Conservation (phyloP, 2,113 vertebrate species). For the Parotia lawesii region DNA sequence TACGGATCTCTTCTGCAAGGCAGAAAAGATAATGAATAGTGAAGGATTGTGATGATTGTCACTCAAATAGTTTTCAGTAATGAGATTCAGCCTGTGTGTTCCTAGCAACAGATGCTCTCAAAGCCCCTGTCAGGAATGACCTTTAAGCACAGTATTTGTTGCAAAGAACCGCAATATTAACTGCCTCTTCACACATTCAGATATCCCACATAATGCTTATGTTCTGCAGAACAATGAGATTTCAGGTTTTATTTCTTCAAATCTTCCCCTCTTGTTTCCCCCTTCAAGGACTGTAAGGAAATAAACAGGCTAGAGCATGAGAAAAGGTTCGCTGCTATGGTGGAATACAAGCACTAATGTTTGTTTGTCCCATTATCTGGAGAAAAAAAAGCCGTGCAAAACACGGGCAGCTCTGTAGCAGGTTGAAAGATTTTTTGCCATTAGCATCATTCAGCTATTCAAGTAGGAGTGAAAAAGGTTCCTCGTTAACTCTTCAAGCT, state of each 20-base stretch:
- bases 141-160: conserved; percentile 46
- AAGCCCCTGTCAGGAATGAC: conserved; percentile 17
- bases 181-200: background rate
- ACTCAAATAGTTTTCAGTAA: conserved; percentile 36
- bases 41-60: conserved; percentile 26
- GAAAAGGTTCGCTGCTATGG: background rate
- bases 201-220: background rate
- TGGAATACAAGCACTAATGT: background rate
- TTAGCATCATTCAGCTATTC: background rate
- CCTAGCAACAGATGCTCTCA: conserved; percentile 48
- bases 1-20: background rate
- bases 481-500: background rate
- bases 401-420: background rate
- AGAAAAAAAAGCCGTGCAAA: background rate
- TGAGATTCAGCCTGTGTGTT: conserved; percentile 31
- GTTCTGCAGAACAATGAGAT: background rate
- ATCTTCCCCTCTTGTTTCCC: background rate
- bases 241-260: background rate
- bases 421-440: background rate
- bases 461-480: background rate
- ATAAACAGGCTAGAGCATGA: background rate
- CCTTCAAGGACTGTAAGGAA: background rate
- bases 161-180: conserved; percentile 2
- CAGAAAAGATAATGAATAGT: background rate
- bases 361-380: background rate